Evolutionary conservation across 2,797 vertebrate genomes (phyloP), one percentile per base, ranked within the genome.

Genomic region (Tokudaia tokunoshimensis): DNA sequence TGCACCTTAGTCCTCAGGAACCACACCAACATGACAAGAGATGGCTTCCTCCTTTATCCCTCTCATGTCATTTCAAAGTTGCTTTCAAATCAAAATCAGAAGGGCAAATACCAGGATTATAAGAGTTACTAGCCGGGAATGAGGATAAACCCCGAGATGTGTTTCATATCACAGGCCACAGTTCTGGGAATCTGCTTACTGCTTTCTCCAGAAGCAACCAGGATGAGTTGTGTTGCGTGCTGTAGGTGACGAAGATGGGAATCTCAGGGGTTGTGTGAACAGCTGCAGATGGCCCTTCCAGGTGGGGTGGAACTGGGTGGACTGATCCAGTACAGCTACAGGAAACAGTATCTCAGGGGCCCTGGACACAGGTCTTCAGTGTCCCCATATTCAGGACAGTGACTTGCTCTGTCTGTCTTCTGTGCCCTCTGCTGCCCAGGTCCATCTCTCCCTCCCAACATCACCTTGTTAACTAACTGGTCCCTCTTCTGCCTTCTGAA

Each of bases 381-480:
- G 67, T 19, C 9, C 5, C 29, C 11, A 70, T 93, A 81, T 92
- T 88, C 63, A 59, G 44, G 65, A 31, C 1, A 20, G 75, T 90
- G 91, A 94, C 61, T 84, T 52, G 34, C 44, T 93, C 55, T 37
- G n/a, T 80, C 65, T 80, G n/a, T n/a, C 84, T 55, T n/a, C 82
- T 94, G 67, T 14, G n/a, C 37, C 31, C 20, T 80, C 44, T 31
- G 65, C 37, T 75, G 52, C 67, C n/a, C 67, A 70, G 15, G 4
- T 82, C 41, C 93, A n/a, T 74, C 6, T 81, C 61, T 88, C 47
- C 50, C 50, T 41, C 55, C 81, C 84, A 65, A 29, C 26, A 88
- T 75, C 61, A 26, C 52, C 89, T 80, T 44, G 75, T 34, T 74
- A 22, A 34, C n/a, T 24, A 79, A 57, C 26, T 76, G 57, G 20